These are phyloP conservation scores for Arrhopalites spinosus DNA, from an alignment of 2,888 invertebrate genomes.

Conservation along the genomic window DNA sequence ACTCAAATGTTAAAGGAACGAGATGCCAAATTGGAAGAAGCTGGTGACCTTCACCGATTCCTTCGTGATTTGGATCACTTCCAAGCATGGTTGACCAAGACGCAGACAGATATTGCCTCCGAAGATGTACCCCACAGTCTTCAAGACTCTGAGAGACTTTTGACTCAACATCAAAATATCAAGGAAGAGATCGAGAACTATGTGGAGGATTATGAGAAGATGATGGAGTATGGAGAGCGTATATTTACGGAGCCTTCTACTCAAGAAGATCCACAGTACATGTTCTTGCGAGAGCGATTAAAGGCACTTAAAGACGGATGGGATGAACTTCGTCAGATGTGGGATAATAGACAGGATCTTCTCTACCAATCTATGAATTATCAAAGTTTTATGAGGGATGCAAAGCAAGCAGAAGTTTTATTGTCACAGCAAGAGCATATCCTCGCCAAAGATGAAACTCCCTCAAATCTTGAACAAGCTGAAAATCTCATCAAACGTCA, in stretches of 20 bases:
- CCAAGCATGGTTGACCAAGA: slow-evolving; percentile 96
- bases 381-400: slow-evolving; percentile 94
- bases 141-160: slow-evolving; percentile 94
- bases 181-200: slow-evolving; percentile 99
- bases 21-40: slow-evolving; percentile 97
- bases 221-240: slow-evolving; percentile 99
- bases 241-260: slow-evolving; percentile 86
- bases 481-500: slow-evolving; percentile 96
- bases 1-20: slow-evolving; percentile 97
- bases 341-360: slow-evolving; percentile 92
- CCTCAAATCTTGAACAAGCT: slow-evolving; percentile 91
- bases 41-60: slow-evolving; percentile 97
- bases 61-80: slow-evolving; percentile 98
- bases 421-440: slow-evolving; percentile 98
- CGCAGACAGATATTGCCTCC: slow-evolving; percentile 98
- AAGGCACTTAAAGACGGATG: slow-evolving; percentile 98
- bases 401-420: slow-evolving; percentile 95
- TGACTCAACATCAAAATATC: slow-evolving; percentile 97
- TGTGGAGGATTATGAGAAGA: slow-evolving; percentile 95
- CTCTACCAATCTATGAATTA: slow-evolving; percentile 93
- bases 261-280: slow-evolving; percentile 97
- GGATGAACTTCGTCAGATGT: slow-evolving; percentile 99
- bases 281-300: slow-evolving; percentile 97
- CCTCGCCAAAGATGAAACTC: slow-evolving; percentile 94
- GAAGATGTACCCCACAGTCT: slow-evolving; percentile 92